phyloP scores from a whole-genome alignment of 1,140 invertebrate species.

The Papilio xuthus region DNA sequence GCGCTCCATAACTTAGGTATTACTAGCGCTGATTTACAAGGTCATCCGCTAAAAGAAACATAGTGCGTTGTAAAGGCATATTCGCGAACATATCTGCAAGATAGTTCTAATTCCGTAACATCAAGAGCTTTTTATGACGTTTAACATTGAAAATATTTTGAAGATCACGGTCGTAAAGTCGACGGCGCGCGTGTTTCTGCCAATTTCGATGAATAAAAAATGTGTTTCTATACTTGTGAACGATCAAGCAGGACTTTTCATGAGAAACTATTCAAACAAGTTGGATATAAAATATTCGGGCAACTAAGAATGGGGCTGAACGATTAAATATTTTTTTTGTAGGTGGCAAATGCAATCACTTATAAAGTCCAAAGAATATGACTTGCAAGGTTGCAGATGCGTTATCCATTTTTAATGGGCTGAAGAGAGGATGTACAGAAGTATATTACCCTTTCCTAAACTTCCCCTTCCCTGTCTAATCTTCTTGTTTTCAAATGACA shows the following conservation, averaged over 20 bases:
- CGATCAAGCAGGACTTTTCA: background rate
- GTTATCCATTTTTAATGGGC: too few species aligned
- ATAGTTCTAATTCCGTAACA: constrained; percentile 42
- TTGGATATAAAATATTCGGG: background rate
- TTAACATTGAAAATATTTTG: constrained; percentile 45
- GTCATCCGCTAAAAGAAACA: background rate
- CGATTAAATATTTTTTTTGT: too few species aligned
- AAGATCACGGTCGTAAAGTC: constrained; percentile 40
- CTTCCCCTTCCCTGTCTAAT: too few species aligned
- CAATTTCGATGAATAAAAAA: background rate
- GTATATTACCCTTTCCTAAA: too few species aligned
- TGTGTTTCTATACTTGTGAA: background rate
- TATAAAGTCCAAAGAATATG: too few species aligned
- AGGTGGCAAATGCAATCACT: too few species aligned
- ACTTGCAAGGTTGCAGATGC: too few species aligned
- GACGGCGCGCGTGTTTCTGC: background rate
- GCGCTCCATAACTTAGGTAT: too few species aligned
- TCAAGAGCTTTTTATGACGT: constrained; percentile 44
- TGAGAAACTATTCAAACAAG: background rate
- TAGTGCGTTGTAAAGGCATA: background rate
- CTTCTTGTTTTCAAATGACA: background rate
- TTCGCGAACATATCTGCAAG: background rate
- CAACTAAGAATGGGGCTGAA: background rate
- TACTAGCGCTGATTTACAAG: background rate
- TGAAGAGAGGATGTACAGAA: too few species aligned